These are phyloP conservation scores for Seira ritae DNA, from an alignment of 2,888 invertebrate species.

Conservation along the genomic window DNA sequence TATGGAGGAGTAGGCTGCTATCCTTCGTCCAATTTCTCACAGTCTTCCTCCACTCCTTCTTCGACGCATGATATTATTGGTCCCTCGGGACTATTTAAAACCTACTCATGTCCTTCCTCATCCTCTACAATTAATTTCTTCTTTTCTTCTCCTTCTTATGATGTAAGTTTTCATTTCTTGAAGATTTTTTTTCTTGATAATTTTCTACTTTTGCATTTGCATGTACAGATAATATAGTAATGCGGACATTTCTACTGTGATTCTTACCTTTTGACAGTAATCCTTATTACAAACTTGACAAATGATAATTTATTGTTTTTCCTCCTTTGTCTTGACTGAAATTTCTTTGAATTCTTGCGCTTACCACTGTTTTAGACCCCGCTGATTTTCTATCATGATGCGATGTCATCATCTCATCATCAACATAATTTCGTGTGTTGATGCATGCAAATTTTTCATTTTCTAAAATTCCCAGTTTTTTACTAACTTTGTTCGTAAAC, in stretches of 20 bases:
- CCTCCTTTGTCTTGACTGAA: background rate
- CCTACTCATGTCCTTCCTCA: slow-evolving; percentile 56
- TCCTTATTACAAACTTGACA: background rate
- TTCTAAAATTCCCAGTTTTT: background rate
- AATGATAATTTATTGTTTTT: background rate
- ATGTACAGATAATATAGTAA: background rate
- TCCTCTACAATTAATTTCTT: slow-evolving; percentile 19
- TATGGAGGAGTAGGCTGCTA: slow-evolving; percentile 41
- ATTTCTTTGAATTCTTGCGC: background rate
- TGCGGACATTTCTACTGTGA: background rate
- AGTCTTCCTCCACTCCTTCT: slow-evolving; percentile 49
- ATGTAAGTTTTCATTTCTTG: slow-evolving; percentile 63
- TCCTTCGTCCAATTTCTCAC: slow-evolving; percentile 27
- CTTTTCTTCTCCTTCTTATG: slow-evolving; percentile 46
- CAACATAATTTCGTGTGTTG: background rate
- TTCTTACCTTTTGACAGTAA: background rate
- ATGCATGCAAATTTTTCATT: background rate
- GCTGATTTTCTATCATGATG: background rate
- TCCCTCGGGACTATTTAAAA: slow-evolving; percentile 63
- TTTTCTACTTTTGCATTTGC: slow-evolving; percentile 17
- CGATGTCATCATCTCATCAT: background rate
- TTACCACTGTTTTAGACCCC: background rate
- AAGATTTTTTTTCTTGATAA: background rate
- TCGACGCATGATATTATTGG: slow-evolving; percentile 63
- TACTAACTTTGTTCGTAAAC: background rate